phyloP scores from a whole-genome alignment of 92 coral and sea anemone genomes.

The Palythoa heliodiscus region DNA sequence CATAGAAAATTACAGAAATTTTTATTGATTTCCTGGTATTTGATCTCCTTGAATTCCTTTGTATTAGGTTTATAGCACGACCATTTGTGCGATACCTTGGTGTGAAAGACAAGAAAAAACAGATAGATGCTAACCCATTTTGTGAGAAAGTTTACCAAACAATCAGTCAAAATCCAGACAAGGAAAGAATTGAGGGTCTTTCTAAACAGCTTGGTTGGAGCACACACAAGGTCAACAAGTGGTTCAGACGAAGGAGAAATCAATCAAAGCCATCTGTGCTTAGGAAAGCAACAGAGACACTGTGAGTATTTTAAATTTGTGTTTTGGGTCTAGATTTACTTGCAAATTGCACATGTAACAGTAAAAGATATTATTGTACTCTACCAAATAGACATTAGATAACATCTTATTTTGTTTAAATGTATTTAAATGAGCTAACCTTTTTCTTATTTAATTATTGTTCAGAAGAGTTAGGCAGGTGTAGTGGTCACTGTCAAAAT shows the following conservation, averaged over 20 bases:
- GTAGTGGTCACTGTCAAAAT: too few relatives aligned
- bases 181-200: conserved; percentile 79
- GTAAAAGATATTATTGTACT: too few relatives aligned
- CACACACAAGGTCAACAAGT: conserved; percentile 78
- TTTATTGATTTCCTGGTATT: background rate
- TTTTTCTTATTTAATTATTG: too few relatives aligned
- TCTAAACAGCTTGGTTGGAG: conserved; percentile 97
- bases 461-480: too few relatives aligned
- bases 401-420: too few relatives aligned
- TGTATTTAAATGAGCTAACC: too few relatives aligned
- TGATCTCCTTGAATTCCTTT: background rate
- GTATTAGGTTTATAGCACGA: conserved; percentile 81
- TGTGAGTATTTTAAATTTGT: conserved; percentile 10
- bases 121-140: conserved; percentile 73
- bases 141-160: conserved; percentile 96
- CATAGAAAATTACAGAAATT: too few relatives aligned
- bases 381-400: too few relatives aligned
- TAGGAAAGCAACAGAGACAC: conserved; percentile 77
- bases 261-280: conserved; percentile 84
- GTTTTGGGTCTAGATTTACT: too few relatives aligned
- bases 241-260: conserved; percentile 87
- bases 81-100: conserved; percentile 79
- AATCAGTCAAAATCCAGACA: conserved; percentile 77
- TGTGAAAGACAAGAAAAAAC: conserved; percentile 71
- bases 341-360: too few relatives aligned